Evolutionary conservation across 64 coral and sea anemone genomes (phyloP), one percentile per base, ranked within the genome.

Genomic region (Dendronephthya gigantea): DNA sequence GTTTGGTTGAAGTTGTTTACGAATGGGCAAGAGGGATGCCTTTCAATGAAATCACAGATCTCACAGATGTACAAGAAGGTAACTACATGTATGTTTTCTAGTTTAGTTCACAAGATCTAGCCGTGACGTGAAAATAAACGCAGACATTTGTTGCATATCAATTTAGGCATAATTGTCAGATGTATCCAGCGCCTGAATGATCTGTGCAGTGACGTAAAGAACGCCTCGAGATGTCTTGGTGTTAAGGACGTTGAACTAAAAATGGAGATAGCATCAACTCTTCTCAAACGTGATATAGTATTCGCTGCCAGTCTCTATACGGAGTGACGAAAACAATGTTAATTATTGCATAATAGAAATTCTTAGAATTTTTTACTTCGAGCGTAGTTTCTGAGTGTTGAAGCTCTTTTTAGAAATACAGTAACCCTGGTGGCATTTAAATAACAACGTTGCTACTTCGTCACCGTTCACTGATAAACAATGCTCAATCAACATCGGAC

Each of bases 11-110:
- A 83, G 92, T 89, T 49, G 95, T 98, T 39, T 98, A 88, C 81
- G 92, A 98, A 55, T 98, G 95, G 95, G 92, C 95, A 6, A 29
- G 90, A 76, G 92, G 92, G 35, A 93, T 91, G 83, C 95, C 95
- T 16, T 98, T 98, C 56, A 55, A 92, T 6, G 95, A 98, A 75
- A 98, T 98, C 58, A 98, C 87, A 38, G 83, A 91, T 37, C 81
- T 98, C 23, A 98, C 95, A 23, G 95, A 98, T 90, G 95, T 98
- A 2, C 95, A 98, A 74, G 95, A 98, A 98, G 95, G 95, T 98
- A 79, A 79, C 16, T 79, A 3, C 27, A 79, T 79, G 8, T 4
- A 79, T 12, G 30, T 31, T 12, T 68, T 69, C 39, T 56, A 7
- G 23, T 40, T 22, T 50, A 59, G 37, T 58, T 16, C 9, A 82